These are phyloP conservation scores for Agonopterix alstromeriana DNA, from an alignment of 2,888 invertebrate species.

Conservation along the genomic window DNA sequence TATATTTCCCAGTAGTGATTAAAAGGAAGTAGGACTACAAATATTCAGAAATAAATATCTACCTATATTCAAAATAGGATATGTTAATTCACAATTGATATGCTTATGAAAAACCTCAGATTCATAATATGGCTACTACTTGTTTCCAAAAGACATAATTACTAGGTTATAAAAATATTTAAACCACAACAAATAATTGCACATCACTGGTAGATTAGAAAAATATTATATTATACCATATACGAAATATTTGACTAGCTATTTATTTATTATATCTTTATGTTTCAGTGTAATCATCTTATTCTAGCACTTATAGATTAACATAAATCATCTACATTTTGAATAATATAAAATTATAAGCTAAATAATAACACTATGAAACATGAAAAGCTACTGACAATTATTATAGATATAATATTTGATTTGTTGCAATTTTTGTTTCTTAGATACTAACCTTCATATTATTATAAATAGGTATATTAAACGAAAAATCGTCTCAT, in stretches of 20 bases:
- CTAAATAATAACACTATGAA: conserved; percentile 3
- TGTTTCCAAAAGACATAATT: neutral
- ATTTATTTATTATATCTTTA: conserved; percentile 24
- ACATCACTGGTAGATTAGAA: conserved; percentile 51
- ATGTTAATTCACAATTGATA: conserved; percentile 8
- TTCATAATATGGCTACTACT: conserved; percentile 1
- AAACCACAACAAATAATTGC: conserved; percentile 34
- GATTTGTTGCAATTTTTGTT: too few relatives aligned
- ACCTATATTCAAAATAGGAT: conserved; percentile 3
- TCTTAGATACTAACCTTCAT: too few relatives aligned
- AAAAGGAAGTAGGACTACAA: too few relatives aligned
- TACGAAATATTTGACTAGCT: conserved; percentile 54
- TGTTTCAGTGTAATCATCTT: conserved; percentile 33
- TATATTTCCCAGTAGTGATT: too few relatives aligned
- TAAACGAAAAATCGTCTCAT: too few relatives aligned
- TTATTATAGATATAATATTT: neutral
- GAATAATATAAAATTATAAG: conserved; percentile 6
- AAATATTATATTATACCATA: conserved; percentile 37
- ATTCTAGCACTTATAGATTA: conserved; percentile 24
- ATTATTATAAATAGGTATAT: too few relatives aligned
- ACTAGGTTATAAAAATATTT: conserved; percentile 3
- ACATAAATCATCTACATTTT: conserved; percentile 19
- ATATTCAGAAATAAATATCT: conserved; percentile 1
- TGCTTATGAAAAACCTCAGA: conserved; percentile 4
- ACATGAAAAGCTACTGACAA: conserved; percentile 6